These are phyloP conservation scores for Tortrix viridana DNA, from an alignment of 2,888 invertebrate genomes.

Conservation along the genomic window DNA sequence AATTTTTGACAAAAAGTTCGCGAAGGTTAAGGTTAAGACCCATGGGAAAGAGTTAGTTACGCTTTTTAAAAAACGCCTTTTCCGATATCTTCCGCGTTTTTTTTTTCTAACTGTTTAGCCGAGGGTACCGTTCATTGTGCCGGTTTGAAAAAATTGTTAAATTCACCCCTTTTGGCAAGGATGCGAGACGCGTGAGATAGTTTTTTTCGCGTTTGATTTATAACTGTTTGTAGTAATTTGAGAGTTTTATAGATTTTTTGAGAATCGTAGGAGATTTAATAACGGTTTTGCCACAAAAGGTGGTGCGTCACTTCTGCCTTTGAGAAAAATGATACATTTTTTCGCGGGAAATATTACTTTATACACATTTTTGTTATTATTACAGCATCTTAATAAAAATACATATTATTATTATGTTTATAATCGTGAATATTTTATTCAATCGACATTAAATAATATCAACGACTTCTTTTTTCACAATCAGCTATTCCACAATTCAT, in stretches of 20 bases:
- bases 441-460: neutral
- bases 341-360: constrained; percentile 2
- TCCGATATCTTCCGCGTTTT: constrained; percentile 71
- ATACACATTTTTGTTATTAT: neutral
- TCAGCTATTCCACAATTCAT: neutral
- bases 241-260: constrained; percentile 74
- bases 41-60: constrained; percentile 83
- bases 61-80: constrained; percentile 61
- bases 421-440: neutral
- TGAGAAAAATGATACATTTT: constrained; percentile 6
- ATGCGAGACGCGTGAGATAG: constrained; percentile 77
- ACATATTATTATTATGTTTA: neutral
- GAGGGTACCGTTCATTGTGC: constrained; percentile 72
- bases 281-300: constrained; percentile 64
- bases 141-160: constrained; percentile 58
- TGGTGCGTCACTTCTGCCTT: constrained; percentile 48
- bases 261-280: constrained; percentile 68
- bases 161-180: constrained; percentile 81
- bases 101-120: constrained; percentile 73
- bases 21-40: constrained; percentile 84
- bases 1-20: constrained; percentile 74
- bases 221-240: constrained; percentile 83
- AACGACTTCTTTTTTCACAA: neutral
- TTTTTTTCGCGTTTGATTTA: constrained; percentile 77
- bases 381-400: no score